A percentile compares a stretch with the other conserved stretches of the same genome.
phyloP scores from a whole-genome alignment of 2,797 vertebrate species.

The Scleropages formosus region DNA sequence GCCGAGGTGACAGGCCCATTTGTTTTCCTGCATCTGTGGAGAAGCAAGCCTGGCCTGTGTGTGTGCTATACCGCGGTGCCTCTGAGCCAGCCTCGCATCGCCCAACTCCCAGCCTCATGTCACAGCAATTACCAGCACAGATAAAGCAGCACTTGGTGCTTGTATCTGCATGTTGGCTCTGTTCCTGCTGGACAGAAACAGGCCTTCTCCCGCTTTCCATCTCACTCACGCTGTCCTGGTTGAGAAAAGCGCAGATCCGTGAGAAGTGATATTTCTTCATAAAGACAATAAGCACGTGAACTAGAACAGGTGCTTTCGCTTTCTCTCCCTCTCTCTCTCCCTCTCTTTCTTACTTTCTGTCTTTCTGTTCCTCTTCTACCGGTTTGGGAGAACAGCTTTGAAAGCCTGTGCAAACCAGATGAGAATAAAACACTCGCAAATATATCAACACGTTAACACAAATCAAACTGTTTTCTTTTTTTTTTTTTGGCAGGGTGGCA shows the following conservation, averaged over 20 bases:
- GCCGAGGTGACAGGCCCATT: constrained; percentile 68
- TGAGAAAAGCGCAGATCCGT: neutral
- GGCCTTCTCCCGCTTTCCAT: neutral
- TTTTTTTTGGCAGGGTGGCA: too few relatives aligned
- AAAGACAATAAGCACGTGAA: neutral
- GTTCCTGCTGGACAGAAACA: constrained; percentile 31
- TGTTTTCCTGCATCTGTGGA: constrained; percentile 55
- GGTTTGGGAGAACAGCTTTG: too few relatives aligned
- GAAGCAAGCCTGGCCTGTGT: constrained; percentile 55
- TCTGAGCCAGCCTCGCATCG: constrained; percentile 48
- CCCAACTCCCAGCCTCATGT: constrained; percentile 51
- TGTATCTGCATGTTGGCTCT: constrained; percentile 50
- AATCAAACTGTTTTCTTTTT: too few relatives aligned
- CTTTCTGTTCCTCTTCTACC: neutral
- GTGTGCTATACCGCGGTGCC: constrained; percentile 16
- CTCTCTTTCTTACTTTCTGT: neutral
- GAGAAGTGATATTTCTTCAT: neutral
- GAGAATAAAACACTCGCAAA: neutral
- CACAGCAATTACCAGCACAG: constrained; percentile 56
- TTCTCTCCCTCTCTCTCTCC: neutral
- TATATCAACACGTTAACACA: too few relatives aligned
- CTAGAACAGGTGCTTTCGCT: neutral
- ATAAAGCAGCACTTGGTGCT: constrained; percentile 49
- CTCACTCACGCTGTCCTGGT: neutral
- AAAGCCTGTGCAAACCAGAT: neutral